These are phyloP conservation scores for Malurus elegans DNA, from an alignment of 2,113 vertebrate species.

Conservation along the genomic window DNA sequence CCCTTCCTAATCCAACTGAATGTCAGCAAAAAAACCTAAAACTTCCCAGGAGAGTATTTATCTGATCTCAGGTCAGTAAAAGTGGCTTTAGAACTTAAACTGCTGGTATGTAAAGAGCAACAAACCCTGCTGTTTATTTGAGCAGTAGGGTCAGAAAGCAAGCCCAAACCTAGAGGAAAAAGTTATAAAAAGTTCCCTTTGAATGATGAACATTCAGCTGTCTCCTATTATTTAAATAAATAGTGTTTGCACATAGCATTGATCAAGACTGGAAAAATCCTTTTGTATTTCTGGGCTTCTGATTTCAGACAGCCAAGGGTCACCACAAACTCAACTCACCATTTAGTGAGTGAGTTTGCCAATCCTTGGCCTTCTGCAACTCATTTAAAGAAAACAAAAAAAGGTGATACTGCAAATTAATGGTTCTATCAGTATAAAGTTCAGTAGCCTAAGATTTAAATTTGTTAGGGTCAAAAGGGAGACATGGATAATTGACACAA, in stretches of 20 bases:
- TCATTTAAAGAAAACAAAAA: background rate
- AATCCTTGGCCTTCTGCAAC: background rate
- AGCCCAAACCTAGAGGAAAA: background rate
- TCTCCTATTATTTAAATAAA: slow-evolving; percentile 44
- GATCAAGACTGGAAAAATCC: background rate
- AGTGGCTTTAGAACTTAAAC: slow-evolving; percentile 43
- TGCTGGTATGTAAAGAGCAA: slow-evolving; percentile 53
- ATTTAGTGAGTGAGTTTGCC: background rate
- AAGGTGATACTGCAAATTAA: background rate
- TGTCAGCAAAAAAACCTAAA: slow-evolving; percentile 54
- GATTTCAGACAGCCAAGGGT: background rate
- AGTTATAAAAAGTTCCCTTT: background rate
- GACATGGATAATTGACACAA: background rate
- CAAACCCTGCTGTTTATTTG: slow-evolving; percentile 41
- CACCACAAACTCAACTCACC: background rate
- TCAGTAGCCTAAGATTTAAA: background rate
- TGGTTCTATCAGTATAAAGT: background rate
- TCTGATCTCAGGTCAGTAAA: slow-evolving; percentile 45
- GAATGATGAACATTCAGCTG: slow-evolving; percentile 22
- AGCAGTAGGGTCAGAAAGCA: slow-evolving; percentile 28
- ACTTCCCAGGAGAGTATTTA: slow-evolving; percentile 33
- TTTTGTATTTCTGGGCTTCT: slow-evolving; percentile 34
- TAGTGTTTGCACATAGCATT: background rate
- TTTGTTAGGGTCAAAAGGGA: background rate
- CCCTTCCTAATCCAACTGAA: background rate